A percentile compares a stretch with the other conserved stretches of the same genome.
phyloP scores from a whole-genome alignment of 2,888 invertebrate genomes.

The Osmoderma eremita region DNA sequence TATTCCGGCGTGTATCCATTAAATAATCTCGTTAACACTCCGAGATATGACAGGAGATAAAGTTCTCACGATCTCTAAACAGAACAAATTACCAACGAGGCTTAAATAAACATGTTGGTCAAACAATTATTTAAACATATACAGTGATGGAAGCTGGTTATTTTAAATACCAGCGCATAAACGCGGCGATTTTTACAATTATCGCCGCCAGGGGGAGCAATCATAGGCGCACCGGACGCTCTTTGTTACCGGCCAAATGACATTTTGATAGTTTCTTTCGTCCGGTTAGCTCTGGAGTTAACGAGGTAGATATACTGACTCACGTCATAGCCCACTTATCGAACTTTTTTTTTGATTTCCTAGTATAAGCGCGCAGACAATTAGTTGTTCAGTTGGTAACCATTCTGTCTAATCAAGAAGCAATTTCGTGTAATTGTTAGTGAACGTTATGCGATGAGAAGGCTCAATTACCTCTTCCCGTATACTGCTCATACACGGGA shows the following conservation, averaged over 20 bases:
- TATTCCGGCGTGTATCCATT: not conserved
- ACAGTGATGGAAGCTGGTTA: not conserved
- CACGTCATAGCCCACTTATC: slow-evolving; percentile 50
- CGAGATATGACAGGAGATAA: slow-evolving; percentile 4
- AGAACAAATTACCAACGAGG: not conserved
- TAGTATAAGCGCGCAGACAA: slow-evolving; percentile 17
- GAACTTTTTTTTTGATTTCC: slow-evolving; percentile 51
- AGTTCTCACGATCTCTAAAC: slow-evolving; percentile 37
- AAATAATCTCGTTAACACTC: slow-evolving; percentile 21
- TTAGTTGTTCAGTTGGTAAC: slow-evolving; percentile 45
- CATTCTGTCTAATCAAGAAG: slow-evolving; percentile 22
- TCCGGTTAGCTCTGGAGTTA: slow-evolving; percentile 41
- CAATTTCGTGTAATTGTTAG: slow-evolving; percentile 30
- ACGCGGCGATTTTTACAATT: slow-evolving; percentile 45
- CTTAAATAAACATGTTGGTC: slow-evolving; percentile 31
- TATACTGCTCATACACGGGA: not conserved
- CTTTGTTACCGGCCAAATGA: slow-evolving; percentile 50
- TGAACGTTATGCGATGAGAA: slow-evolving; percentile 26
- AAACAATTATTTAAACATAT: slow-evolving; percentile 18
- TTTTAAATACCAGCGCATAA: slow-evolving; percentile 15
- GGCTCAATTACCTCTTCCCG: slow-evolving; percentile 25
- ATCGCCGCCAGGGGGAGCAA: slow-evolving; percentile 45
- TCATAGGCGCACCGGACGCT: slow-evolving; percentile 45
- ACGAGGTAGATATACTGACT: slow-evolving; percentile 44
- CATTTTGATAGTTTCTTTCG: slow-evolving; percentile 51